Conservation (phyloP, 2,888 invertebrate species). For the Spilosoma lubricipeda region DNA sequence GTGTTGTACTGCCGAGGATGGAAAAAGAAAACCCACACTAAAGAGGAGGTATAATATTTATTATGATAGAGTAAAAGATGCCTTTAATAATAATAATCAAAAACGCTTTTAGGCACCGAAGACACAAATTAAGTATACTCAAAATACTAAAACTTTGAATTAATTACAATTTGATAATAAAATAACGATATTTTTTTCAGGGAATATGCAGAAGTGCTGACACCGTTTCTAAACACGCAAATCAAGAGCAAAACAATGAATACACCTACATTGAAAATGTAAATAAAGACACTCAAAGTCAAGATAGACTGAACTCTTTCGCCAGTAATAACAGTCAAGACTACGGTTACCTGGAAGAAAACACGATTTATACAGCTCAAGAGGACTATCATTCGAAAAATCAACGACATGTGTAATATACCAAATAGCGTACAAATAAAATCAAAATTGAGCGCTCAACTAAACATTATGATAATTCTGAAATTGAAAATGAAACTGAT, state of each 20-base stretch:
- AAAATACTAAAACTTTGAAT: no score
- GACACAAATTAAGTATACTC: no score
- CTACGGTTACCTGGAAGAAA: neutral
- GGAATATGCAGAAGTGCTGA: neutral
- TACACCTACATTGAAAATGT: slow-evolving; percentile 7
- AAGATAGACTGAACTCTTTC: neutral
- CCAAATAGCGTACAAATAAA: neutral
- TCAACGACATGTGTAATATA: neutral
- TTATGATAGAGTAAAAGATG: no score
- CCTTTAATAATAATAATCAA: no score
- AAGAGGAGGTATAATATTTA: neutral
- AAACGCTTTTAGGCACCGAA: no score
- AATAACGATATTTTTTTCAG: neutral
- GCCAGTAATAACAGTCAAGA: neutral
- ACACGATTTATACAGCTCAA: neutral
- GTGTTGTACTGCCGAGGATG: neutral
- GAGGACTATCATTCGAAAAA: neutral
- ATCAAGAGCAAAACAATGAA: neutral
- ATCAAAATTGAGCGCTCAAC: neutral
- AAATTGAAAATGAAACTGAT: neutral
- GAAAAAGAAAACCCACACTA: neutral
- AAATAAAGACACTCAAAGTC: neutral
- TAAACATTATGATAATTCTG: neutral
- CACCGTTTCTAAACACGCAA: neutral
- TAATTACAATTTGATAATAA: no score